Conservation (phyloP, 2,113 vertebrate genomes). For the Benitochromis conjunctus region DNA sequence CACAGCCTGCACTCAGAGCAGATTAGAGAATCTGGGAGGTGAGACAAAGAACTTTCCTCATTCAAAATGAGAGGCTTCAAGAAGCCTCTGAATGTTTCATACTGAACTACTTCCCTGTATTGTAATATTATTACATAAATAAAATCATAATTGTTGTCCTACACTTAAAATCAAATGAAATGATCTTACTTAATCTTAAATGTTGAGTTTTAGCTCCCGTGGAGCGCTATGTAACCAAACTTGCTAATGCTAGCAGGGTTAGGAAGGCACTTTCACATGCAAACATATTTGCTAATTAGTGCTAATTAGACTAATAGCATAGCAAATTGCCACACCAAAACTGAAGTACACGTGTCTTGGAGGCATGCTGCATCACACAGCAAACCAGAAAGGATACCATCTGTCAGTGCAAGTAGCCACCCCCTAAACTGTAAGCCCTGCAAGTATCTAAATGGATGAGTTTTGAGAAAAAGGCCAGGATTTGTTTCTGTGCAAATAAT, state of each 20-base stretch:
- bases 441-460: background rate
- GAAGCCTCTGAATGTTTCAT: background rate
- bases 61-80: constrained; percentile 17
- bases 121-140: background rate
- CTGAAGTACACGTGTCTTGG: background rate
- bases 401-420: background rate
- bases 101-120: background rate
- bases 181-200: too few species aligned
- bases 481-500: background rate
- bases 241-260: background rate
- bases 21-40: constrained; percentile 23
- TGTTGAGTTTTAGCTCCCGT: too few species aligned
- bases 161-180: background rate
- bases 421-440: background rate
- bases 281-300: background rate
- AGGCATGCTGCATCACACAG: background rate
- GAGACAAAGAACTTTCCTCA: constrained; percentile 53
- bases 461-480: background rate
- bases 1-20: constrained; percentile 64
- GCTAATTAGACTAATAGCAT: background rate
- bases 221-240: background rate
- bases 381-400: background rate
- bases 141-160: background rate
- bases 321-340: background rate
- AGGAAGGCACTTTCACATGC: background rate